These are phyloP conservation scores for Quadriops clusia DNA, from an alignment of 2,888 invertebrate genomes.

Conservation along the genomic window DNA sequence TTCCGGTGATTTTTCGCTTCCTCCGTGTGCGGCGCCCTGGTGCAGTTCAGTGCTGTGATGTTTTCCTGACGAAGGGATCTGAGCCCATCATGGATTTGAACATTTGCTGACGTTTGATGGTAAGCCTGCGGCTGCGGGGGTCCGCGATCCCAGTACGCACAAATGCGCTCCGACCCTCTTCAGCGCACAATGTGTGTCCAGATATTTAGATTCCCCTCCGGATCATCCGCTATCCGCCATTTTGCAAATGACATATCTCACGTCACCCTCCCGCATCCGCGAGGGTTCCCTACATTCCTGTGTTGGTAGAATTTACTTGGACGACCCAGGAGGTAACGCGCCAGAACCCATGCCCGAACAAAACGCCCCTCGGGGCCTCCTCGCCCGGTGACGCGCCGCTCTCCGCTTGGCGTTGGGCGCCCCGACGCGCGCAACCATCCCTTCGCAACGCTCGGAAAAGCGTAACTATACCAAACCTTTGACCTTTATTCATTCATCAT, in stretches of 20 bases:
- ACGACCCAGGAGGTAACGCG: no score
- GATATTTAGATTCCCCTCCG: slow-evolving; percentile 24
- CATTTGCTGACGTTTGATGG: slow-evolving; percentile 10
- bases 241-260: slow-evolving; percentile 36
- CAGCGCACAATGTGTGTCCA: slow-evolving; percentile 15
- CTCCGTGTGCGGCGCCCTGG: not conserved
- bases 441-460: no score
- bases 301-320: no score
- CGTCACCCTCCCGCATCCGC: slow-evolving; percentile 34
- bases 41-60: slow-evolving; percentile 7
- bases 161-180: slow-evolving; percentile 10
- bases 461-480: no score
- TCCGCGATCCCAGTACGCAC: slow-evolving; percentile 8
- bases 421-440: no score
- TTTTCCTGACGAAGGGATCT: slow-evolving; percentile 9
- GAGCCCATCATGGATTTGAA: slow-evolving; percentile 10
- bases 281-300: no score
- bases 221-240: slow-evolving; percentile 34
- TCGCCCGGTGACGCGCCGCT: no score
- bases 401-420: no score
- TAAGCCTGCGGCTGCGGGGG: slow-evolving; percentile 8
- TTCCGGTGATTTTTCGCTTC: slow-evolving; percentile 10
- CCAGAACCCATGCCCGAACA: no score
- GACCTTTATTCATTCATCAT: no score
- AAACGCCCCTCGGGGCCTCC: no score